These are phyloP conservation scores for Himalopsyche tibetana DNA, from an alignment of 2,888 invertebrate genomes.

Conservation along the genomic window DNA sequence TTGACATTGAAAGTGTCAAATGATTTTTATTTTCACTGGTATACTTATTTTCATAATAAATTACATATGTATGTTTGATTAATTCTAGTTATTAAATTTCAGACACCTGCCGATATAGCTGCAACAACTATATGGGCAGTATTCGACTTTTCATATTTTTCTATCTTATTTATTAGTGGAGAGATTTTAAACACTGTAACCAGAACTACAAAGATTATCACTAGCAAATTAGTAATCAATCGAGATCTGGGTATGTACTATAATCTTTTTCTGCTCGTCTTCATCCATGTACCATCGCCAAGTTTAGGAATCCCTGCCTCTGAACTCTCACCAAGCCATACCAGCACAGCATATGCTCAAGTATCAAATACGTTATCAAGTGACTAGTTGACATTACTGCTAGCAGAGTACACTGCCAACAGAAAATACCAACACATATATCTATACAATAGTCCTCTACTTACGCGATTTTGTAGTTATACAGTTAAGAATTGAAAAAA, in stretches of 20 bases:
- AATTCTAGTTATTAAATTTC: not conserved
- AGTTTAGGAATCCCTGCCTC: not conserved
- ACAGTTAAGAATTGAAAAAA: no score
- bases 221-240: slow-evolving; percentile 23
- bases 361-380: no score
- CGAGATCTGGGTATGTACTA: not conserved
- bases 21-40: no score
- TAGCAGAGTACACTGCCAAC: no score
- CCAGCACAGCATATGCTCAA: not conserved
- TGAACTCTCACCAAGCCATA: no score
- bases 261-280: not conserved
- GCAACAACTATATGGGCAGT: not conserved
- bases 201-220: not conserved
- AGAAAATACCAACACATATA: no score
- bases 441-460: no score
- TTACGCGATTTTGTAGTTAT: no score
- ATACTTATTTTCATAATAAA: no score
- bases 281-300: not conserved
- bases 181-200: not conserved
- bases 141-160: not conserved
- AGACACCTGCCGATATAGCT: not conserved
- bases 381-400: no score
- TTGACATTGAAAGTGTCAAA: no score
- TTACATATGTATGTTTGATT: no score
- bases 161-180: not conserved